phyloP scores from a whole-genome alignment of 2,797 vertebrate genomes.

The Hyperoplus lanceolatus region DNA sequence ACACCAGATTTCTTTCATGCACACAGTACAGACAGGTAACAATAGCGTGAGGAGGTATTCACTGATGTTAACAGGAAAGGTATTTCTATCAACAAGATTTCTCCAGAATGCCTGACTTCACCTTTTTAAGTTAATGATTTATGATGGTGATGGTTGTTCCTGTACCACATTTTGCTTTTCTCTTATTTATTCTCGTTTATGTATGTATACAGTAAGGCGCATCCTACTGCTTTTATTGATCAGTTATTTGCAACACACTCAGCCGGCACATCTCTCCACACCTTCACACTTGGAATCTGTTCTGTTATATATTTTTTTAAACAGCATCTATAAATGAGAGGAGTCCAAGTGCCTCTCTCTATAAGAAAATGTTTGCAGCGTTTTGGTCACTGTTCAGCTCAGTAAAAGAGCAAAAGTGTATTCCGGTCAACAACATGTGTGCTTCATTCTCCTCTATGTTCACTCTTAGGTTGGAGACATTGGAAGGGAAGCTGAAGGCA shows the following conservation, averaged over 20 bases:
- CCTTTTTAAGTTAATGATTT: neutral
- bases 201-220: neutral
- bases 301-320: neutral
- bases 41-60: too few species aligned
- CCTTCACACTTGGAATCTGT: slow-evolving; percentile 6
- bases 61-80: too few species aligned
- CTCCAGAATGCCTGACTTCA: too few species aligned
- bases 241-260: neutral
- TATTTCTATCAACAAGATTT: too few species aligned
- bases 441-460: slow-evolving; percentile 13
- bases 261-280: neutral
- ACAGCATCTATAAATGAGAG: neutral
- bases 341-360: neutral
- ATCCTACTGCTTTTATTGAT: neutral
- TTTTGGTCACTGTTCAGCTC: neutral
- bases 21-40: too few species aligned
- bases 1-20: too few species aligned
- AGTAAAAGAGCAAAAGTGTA: neutral
- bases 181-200: neutral
- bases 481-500: slow-evolving; percentile 66
- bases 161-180: slow-evolving; percentile 8
- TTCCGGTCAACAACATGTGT: slow-evolving; percentile 19
- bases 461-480: slow-evolving; percentile 65
- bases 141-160: neutral
- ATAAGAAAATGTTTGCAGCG: neutral